Base-by-base conservation (phyloP, 2,888 invertebrate species). In the Dicranocentrus wangi region DNA sequence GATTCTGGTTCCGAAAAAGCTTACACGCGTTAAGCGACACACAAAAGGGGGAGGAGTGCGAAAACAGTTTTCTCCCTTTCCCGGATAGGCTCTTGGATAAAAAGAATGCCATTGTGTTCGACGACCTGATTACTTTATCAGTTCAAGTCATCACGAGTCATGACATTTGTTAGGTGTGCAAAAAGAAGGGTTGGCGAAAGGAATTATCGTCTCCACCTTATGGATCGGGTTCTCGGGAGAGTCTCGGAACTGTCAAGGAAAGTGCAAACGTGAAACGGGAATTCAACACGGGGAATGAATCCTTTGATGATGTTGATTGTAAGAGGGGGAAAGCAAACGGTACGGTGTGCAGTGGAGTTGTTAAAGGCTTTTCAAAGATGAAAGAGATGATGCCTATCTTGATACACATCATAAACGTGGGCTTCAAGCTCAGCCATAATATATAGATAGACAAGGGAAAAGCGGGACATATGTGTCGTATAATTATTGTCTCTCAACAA, bases 251-350 rank as follows among this genome's bases (percentile, higher is more conserved):
- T 72, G 72, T 61, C 61, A 51, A 32, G 0, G 23, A 61, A 61
- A 72, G 72, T 72, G 61, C 61, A 43, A 61, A 72, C 27, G 61
- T 51, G 72, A 61, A 61, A 51, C 21, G 47, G 17, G 61, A 47
- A 25, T 39, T 27, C n/a, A 60, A 28, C 47, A 61, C 13, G 72
- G 51, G 72, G 47, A 60, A 43, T 27, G 61, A 19, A 60, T 17
- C 72, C 27, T 68, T 61, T 72, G 72, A 72, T 72, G 61, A 61
- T 61, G 53, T 39, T 42, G 25, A 72, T 72, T 47, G 47, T 43
- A 21, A 51, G 61, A 61, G 47, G 58, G n/a, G 47, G 15, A 15
- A 47, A n/a, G 10, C n/a, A 47, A n/a, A n/a, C n/a, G n/a, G 5
- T 32, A 32, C 47, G 15, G 51, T 61, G 60, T 43, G 5, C 21